Conservation (phyloP, 2,113 vertebrate genomes). For the Nannospalax galili region DNA sequence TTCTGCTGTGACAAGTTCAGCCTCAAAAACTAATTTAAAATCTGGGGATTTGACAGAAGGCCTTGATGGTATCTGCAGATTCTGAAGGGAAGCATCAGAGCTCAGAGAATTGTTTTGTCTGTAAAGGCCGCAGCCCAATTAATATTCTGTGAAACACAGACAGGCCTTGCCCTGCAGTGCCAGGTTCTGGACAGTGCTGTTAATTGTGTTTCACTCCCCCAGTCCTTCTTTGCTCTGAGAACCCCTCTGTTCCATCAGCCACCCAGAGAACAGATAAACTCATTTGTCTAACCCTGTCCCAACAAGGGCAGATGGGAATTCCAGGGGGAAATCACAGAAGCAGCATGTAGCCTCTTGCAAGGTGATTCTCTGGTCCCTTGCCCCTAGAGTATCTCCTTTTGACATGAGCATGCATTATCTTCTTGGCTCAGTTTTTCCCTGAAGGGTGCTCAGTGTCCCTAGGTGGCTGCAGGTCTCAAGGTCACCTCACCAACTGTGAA, state of each 20-base stretch:
- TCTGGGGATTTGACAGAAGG: slow-evolving; percentile 52
- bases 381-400: not conserved
- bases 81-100: slow-evolving; percentile 43
- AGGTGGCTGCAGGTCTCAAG: not conserved
- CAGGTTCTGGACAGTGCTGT: not conserved
- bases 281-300: slow-evolving; percentile 29
- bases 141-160: slow-evolving; percentile 48
- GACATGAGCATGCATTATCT: slow-evolving; percentile 53
- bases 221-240: not conserved
- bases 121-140: slow-evolving; percentile 60
- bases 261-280: slow-evolving; percentile 66
- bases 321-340: not conserved
- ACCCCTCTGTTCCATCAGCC: not conserved
- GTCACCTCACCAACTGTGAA: not conserved
- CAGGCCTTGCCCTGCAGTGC: not conserved
- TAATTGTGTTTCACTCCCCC: slow-evolving; percentile 18
- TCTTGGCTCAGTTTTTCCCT: slow-evolving; percentile 51
- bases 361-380: not conserved
- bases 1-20: slow-evolving; percentile 22
- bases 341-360: not conserved
- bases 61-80: slow-evolving; percentile 34
- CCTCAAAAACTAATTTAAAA: slow-evolving; percentile 55
- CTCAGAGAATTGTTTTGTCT: slow-evolving; percentile 63
- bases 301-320: not conserved
- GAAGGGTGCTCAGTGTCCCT: not conserved